Evolutionary conservation across 2,888 invertebrate genomes (phyloP).

Genomic region (Alloscopus bannaensis): DNA sequence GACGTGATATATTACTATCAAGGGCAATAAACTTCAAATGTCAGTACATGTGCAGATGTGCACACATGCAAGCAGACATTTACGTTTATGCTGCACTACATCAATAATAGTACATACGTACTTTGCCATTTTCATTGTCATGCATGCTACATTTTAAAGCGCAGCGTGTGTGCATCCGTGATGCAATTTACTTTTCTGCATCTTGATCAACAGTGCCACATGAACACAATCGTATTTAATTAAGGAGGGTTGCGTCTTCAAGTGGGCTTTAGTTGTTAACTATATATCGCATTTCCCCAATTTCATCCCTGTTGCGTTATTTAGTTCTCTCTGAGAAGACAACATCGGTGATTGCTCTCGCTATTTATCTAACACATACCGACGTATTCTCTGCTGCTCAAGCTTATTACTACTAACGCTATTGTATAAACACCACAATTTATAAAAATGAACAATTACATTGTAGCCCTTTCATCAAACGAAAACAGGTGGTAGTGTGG

Average conservation of each 20-base stretch:
- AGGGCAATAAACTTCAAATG: slow-evolving; percentile 44
- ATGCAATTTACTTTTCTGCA: slow-evolving; percentile 26
- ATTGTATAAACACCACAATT: slow-evolving; percentile 1
- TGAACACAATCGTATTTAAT: neutral
- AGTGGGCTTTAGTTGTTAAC: too few relatives aligned
- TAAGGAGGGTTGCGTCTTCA: too few relatives aligned
- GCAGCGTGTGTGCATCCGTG: slow-evolving; percentile 16
- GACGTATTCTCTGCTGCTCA: too few relatives aligned
- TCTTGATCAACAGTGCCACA: neutral
- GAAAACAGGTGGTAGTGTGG: too few relatives aligned
- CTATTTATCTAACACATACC: neutral
- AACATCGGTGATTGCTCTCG: slow-evolving; percentile 16
- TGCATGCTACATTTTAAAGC: neutral
- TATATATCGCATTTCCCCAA: too few relatives aligned
- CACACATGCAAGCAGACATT: neutral
- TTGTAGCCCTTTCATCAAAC: too few relatives aligned
- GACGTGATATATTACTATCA: slow-evolving; percentile 45
- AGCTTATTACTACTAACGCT: too few relatives aligned
- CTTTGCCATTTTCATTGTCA: neutral
- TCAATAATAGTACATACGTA: neutral
- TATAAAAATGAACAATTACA: neutral
- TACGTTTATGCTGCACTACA: neutral
- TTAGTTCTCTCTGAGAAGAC: slow-evolving; percentile 3
- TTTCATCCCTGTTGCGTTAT: neutral
- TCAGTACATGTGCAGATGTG: slow-evolving; percentile 2